Conservation (phyloP, 2,888 invertebrate genomes). For the Lypha dubia region DNA sequence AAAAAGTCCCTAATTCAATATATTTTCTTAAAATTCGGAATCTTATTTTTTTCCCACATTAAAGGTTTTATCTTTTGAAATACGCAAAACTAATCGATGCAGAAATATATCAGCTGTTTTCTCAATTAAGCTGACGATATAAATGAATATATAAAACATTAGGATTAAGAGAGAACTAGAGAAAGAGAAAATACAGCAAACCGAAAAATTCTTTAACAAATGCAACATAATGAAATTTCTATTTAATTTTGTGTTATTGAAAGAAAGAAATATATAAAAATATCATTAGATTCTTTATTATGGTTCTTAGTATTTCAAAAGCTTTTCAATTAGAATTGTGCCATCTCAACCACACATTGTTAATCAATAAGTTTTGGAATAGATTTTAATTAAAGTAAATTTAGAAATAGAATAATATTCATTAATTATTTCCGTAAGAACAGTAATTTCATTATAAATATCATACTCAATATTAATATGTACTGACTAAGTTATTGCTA, state of each 20-base stretch:
- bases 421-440: background rate
- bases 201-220: background rate
- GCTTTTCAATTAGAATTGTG: background rate
- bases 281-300: background rate
- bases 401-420: background rate
- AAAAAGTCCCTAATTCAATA: too few relatives aligned
- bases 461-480: background rate
- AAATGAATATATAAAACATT: background rate
- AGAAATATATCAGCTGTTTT: too few relatives aligned
- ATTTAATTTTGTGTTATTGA: background rate
- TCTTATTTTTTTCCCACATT: too few relatives aligned
- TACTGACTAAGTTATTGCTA: background rate
- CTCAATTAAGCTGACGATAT: too few relatives aligned
- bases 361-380: background rate
- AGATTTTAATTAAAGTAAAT: background rate
- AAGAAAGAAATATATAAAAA: background rate
- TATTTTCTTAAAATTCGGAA: too few relatives aligned
- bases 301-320: background rate
- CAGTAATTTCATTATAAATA: background rate
- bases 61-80: too few relatives aligned
- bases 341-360: background rate
- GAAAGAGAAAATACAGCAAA: background rate
- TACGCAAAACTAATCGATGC: too few relatives aligned
- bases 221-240: conserved; percentile 7
- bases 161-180: background rate